phyloP scores from a whole-genome alignment of 2,797 vertebrate species.

The Gymnothorax reevesii region DNA sequence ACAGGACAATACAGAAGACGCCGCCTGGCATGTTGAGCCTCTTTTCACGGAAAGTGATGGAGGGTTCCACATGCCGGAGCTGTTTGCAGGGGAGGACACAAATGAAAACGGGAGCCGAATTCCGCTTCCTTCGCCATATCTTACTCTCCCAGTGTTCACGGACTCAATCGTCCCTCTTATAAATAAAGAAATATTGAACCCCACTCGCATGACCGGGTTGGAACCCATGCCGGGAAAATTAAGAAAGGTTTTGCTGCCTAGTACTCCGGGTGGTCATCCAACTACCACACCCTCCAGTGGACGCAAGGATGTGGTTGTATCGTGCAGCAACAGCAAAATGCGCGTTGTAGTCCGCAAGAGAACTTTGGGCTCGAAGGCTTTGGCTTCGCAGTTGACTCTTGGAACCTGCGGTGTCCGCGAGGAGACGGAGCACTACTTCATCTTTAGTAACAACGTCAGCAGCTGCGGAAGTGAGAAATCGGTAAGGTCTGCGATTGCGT shows the following conservation, averaged over 20 bases:
- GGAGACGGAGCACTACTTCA: constrained; percentile 40
- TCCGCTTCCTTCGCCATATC: constrained; percentile 38
- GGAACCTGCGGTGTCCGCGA: constrained; percentile 60
- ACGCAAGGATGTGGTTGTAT: constrained; percentile 39
- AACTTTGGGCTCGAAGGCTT: constrained; percentile 32
- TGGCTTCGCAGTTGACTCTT: constrained; percentile 48
- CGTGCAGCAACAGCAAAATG: constrained; percentile 56
- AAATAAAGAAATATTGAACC: constrained; percentile 52
- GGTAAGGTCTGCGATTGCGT: constrained; percentile 47
- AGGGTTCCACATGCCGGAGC: neutral
- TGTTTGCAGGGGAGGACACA: neutral
- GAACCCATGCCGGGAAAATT: constrained; percentile 51
- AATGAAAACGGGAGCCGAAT: neutral
- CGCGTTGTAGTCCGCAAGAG: constrained; percentile 57
- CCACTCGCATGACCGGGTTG: constrained; percentile 42
- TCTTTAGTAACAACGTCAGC: constrained; percentile 60
- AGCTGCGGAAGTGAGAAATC: constrained; percentile 53
- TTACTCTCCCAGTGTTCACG: constrained; percentile 60
- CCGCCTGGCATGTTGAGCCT: neutral
- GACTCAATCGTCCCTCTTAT: constrained; percentile 58
- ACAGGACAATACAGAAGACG: neutral
- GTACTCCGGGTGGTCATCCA: neutral
- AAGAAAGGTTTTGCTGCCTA: constrained; percentile 55
- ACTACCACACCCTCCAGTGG: neutral
- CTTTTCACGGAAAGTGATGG: constrained; percentile 25